Evolutionary conservation across 2,888 invertebrate genomes (phyloP), one percentile per base, ranked within the genome.

Genomic region (Amiota minor): DNA sequence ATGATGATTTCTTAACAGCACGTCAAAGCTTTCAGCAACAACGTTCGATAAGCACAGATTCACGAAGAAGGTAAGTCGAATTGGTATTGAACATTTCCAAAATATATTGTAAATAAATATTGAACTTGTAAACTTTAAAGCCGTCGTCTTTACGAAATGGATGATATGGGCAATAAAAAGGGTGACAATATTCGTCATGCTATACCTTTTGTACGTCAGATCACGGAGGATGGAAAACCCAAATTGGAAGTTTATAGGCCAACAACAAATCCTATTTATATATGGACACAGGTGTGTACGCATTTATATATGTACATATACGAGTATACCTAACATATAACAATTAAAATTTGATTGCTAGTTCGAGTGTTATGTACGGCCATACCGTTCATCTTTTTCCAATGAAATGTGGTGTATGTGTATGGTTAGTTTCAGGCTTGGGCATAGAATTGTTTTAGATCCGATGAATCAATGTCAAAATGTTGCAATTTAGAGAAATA

Each of bases 21-120:
- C 89, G 93, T 23, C 92, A 92, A 73, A 92, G 91, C 83, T 93
- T 93, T 83, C 93, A 93, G 84, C 92, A 93, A 81, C 90, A 92
- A 76, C 91, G 92, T 72, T 92, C 92, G 81, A 91, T 92, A 76
- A 93, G 93, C 87, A 89, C 92, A 82, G 93, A 93, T 77, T 92
- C 92, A 88, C 92, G 92, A 79, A 92, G 92, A 80, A 93, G 89
- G 90, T 90, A 78, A 77, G 72, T 75, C 14, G 14, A 64, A 12
- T 35, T 56, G 6, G 4, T 53, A 4, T n/a, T 16, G 62, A 75
- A 53, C 62, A 72, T 64, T 71, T 70, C 70, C 53, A 16, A 50
- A 74, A 65, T 49, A 71, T 46, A 70, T 35, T 64, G 53, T 11
- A 18, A 9, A 64, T 73, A 73, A 73, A 71, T 49, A 76, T 61